Percentiles rank a stretch among this genome's conserved stretches.
Evolutionary conservation across 2,888 invertebrate genomes (phyloP).

Genomic region (Caenorhabditis imperialis): DNA sequence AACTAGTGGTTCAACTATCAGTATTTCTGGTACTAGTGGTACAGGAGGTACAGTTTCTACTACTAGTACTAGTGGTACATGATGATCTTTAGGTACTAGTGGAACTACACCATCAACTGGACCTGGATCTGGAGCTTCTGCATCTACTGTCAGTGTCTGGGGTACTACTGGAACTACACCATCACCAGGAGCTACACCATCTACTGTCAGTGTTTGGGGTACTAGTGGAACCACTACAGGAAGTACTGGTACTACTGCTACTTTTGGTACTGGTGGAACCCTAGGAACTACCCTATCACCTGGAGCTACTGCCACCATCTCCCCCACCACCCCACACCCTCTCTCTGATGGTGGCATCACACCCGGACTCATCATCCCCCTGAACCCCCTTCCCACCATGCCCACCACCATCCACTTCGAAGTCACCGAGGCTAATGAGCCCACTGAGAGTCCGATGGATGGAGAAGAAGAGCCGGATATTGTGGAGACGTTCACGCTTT

Average conservation of each 20-base stretch:
- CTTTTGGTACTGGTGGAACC: neutral
- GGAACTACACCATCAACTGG: too few species aligned
- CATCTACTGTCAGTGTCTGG: constrained; percentile 2
- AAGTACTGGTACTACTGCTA: neutral
- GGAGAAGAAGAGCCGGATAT: neutral
- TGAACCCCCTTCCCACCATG: neutral
- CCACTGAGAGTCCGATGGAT: constrained; percentile 9
- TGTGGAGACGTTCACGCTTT: too few species aligned
- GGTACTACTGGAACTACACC: constrained; percentile 5
- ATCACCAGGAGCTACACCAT: neutral
- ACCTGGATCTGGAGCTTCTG: neutral
- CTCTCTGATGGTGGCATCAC: constrained; percentile 28
- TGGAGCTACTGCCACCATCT: neutral
- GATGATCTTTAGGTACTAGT: too few species aligned
- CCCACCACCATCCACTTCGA: too few species aligned
- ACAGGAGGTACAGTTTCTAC: too few species aligned
- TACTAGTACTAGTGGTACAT: too few species aligned
- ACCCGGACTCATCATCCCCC: neutral
- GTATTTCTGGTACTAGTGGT: neutral
- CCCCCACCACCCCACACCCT: neutral
- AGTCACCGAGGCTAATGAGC: constrained; percentile 4
- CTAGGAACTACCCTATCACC: neutral
- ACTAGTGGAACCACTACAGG: neutral
- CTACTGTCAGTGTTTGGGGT: constrained; percentile 9
- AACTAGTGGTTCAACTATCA: neutral